Base-by-base conservation (phyloP, 2,888 invertebrate species). In the Eupithecia pulchellata region DNA sequence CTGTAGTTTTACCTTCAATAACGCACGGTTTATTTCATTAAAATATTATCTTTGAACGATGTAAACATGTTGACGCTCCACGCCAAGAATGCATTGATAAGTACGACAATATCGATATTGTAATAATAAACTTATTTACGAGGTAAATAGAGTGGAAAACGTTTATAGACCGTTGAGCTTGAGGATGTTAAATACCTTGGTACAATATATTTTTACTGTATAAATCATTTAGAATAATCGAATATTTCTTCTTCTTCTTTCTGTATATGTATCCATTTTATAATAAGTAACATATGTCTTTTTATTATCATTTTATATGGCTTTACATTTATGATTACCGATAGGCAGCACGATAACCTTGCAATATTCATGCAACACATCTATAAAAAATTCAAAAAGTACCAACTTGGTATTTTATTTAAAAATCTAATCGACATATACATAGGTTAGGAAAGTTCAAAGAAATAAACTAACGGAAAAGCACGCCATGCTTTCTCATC, bases 401-500 rank as follows among this genome's bases (percentile, higher is more conserved):
- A 52, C 52, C 20, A 11, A 25, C 25, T 29, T n/a, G n/a, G n/a
- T n/a, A 57, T 29, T 6, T 57, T 27, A 55, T 55, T 11, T 20
- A 27, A 55, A 57, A 57, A 57, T 52, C 52, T 52, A 25, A 25
- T 52, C 52, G 52, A 20, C 11, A 52, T 52, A 52, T 25, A 52
- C 52, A n/a, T 52, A 52, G 52, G 52, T 52, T 52, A 86, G 83
- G 85, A 90, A 80, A 88, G 90, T 91, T 91, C 85, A 87, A 88
- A 90, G 87, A 86, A 87, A 86, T 82, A 87, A 84, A 86, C 82
- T 91, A 91, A 91, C 91, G 91, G 91, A 89, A 89, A 88, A 74
- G 81, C 81, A 81, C 83, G 79, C 82, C 86, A 84, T 86, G 88
- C 85, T 88, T 88, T 88, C 87, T 81, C 81, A 81, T 81, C 71